phyloP scores from a whole-genome alignment of 2,113 vertebrate species.

The Camelus bactrianus region DNA sequence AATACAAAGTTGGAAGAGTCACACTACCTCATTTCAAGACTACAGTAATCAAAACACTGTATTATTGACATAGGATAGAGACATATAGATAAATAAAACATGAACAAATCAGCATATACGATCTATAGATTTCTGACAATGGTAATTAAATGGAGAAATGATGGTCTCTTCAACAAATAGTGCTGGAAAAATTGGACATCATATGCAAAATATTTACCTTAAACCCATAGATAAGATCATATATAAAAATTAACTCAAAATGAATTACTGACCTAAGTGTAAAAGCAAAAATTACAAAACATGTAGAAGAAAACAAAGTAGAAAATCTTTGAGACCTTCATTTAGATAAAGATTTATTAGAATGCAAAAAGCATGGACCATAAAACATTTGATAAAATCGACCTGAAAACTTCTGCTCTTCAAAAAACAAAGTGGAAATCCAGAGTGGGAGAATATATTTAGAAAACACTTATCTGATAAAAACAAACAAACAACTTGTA shows the following conservation, averaged over 20 bases:
- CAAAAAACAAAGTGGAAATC: slow-evolving; percentile 29
- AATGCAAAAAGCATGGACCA: background rate
- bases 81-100: background rate
- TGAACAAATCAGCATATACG: slow-evolving; percentile 36
- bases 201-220: background rate
- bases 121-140: background rate
- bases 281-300: slow-evolving; percentile 24
- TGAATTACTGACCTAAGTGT: background rate
- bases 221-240: background rate
- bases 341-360: slow-evolving; percentile 42
- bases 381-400: background rate
- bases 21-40: slow-evolving; percentile 19
- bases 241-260: slow-evolving; percentile 43
- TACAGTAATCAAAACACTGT: slow-evolving; percentile 15
- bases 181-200: background rate
- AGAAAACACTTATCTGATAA: background rate
- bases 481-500: background rate
- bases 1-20: background rate
- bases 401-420: slow-evolving; percentile 11
- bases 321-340: slow-evolving; percentile 25
- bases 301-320: background rate
- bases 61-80: background rate
- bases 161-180: background rate
- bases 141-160: slow-evolving; percentile 37
- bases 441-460: background rate